Conservation (phyloP, 35 echinoderm and acorn worm species). For the Apostichopus parvimensis region DNA sequence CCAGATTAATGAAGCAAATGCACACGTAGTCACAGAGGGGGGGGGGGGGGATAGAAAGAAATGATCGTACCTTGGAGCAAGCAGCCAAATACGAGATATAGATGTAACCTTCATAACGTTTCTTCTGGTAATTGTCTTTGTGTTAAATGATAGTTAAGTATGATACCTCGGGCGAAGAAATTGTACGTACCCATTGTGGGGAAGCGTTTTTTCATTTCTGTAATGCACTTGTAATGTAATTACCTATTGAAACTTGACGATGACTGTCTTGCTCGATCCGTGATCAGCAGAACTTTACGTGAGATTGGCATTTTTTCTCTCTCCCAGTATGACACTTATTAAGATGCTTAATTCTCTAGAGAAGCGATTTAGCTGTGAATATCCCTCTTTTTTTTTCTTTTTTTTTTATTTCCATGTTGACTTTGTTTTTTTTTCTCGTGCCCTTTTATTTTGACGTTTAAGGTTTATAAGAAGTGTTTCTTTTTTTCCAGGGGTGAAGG, state of each 20-base stretch:
- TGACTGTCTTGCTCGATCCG: neutral
- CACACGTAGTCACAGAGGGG: neutral
- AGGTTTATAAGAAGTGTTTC: neutral
- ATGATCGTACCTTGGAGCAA: neutral
- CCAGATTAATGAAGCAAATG: neutral
- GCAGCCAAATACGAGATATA: neutral
- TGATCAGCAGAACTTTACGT: neutral
- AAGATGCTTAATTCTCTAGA: constrained; percentile 44
- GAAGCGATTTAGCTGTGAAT: neutral
- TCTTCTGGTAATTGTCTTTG: neutral
- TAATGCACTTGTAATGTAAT: constrained; percentile 54
- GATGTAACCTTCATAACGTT: constrained; percentile 7
- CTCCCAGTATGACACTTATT: constrained; percentile 29
- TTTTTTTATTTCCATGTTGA: neutral
- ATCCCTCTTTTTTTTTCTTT: neutral
- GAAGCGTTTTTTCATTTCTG: constrained; percentile 12
- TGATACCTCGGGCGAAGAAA: constrained; percentile 24
- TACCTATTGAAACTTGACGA: constrained; percentile 22
- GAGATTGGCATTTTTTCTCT: constrained; percentile 4
- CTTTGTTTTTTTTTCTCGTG: neutral
- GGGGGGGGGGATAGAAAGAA: no score
- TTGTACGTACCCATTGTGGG: constrained; percentile 5
- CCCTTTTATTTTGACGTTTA: neutral
- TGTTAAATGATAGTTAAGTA: constrained; percentile 25
- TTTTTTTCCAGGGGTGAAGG: constrained; percentile 12